Percentiles rank a stretch among this genome's conserved stretches.
phyloP scores from a whole-genome alignment of 2,888 invertebrate species.

The Busseola fusca region DNA sequence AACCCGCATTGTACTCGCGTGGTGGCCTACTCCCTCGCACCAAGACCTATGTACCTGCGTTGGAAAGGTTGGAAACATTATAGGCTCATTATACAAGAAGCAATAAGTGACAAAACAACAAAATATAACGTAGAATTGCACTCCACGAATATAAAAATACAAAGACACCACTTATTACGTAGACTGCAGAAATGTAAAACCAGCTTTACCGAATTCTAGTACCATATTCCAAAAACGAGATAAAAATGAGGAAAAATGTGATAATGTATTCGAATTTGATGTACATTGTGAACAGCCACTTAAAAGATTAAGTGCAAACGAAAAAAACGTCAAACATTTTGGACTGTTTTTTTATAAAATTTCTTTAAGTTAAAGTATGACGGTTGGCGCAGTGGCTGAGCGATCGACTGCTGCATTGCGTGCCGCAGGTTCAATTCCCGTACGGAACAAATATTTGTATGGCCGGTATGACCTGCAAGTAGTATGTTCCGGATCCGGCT shows the following conservation, averaged over 20 bases:
- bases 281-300: slow-evolving; percentile 47
- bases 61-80: neutral
- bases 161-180: neutral
- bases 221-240: slow-evolving; percentile 7
- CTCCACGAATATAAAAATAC: neutral
- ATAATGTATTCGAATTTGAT: slow-evolving; percentile 49
- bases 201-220: neutral
- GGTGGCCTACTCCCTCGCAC: neutral
- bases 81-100: neutral
- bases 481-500: no score
- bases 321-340: slow-evolving; percentile 28
- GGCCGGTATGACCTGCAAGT: no score
- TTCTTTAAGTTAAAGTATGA: no score
- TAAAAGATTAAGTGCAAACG: slow-evolving; percentile 51
- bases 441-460: no score
- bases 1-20: neutral
- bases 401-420: no score
- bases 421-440: no score
- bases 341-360: no score
- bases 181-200: neutral
- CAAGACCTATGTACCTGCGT: neutral
- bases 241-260: slow-evolving; percentile 36
- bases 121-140: neutral
- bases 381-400: no score
- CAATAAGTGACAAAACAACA: neutral